phyloP scores from a whole-genome alignment of 1,140 invertebrate species.

The Lasioglossum albipes region DNA sequence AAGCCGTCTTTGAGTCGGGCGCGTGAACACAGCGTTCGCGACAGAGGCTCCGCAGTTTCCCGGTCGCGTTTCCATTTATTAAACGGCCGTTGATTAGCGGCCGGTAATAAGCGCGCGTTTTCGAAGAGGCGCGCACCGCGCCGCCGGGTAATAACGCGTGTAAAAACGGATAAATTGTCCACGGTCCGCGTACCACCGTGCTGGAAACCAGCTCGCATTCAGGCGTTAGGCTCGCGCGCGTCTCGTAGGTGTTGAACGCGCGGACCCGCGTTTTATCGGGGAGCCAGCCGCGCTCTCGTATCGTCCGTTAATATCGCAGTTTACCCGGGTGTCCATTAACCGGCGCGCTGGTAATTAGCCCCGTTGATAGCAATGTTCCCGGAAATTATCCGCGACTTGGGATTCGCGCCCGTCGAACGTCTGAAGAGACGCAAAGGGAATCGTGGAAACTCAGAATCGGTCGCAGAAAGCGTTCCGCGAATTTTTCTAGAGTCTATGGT shows the following conservation, averaged over 20 bases:
- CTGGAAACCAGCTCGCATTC: no score
- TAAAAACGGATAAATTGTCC: conserved; percentile 40
- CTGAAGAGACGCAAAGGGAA: no score
- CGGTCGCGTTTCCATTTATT: conserved; percentile 18
- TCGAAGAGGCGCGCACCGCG: conserved; percentile 3
- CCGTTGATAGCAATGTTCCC: not conserved
- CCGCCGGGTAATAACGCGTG: conserved; percentile 30
- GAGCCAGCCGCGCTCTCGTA: no score
- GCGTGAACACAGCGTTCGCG: no score
- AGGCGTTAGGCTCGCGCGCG: no score
- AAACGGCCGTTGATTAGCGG: conserved; percentile 20
- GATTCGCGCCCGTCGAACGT: not conserved
- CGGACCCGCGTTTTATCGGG: no score
- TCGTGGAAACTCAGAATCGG: not conserved
- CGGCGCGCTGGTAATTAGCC: not conserved
- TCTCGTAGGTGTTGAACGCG: no score
- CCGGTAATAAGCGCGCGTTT: conserved; percentile 29
- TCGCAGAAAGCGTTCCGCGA: not conserved
- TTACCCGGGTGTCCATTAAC: not conserved
- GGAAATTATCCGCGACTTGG: no score
- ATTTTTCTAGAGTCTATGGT: not conserved
- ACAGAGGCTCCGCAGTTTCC: not conserved
- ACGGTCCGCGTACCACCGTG: not conserved
- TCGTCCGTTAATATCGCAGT: not conserved
- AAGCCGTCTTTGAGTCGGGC: no score